phyloP scores from a whole-genome alignment of 2,113 vertebrate species.

The Scartelaos histophorus region DNA sequence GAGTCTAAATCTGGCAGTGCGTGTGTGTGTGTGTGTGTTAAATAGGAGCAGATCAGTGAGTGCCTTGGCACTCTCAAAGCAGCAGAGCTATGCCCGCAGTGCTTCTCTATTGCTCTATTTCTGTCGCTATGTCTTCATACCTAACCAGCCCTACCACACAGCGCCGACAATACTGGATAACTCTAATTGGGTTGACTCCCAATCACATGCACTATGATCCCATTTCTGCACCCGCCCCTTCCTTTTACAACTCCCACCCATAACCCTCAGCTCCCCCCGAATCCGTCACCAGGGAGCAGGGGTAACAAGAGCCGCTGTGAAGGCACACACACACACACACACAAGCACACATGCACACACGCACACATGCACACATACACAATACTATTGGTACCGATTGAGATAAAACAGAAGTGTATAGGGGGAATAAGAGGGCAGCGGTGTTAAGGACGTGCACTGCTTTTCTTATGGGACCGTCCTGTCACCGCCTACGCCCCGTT shows the following conservation, averaged over 20 bases:
- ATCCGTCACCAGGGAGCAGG: slow-evolving; percentile 35
- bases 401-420: slow-evolving; percentile 34
- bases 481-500: slow-evolving; percentile 17
- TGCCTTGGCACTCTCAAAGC: slow-evolving; percentile 38
- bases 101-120: slow-evolving; percentile 70
- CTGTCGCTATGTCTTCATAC: slow-evolving; percentile 55
- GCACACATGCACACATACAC: slow-evolving; percentile 40
- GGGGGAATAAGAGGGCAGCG: not conserved
- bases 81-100: slow-evolving; percentile 52
- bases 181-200: slow-evolving; percentile 69
- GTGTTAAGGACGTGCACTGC: not conserved
- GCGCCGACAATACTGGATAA: slow-evolving; percentile 52
- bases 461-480: slow-evolving; percentile 6
- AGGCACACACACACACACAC: slow-evolving; percentile 41
- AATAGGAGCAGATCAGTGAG: slow-evolving; percentile 35
- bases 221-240: slow-evolving; percentile 28
- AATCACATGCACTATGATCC: slow-evolving; percentile 52
- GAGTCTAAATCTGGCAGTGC: not conserved
- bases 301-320: slow-evolving; percentile 14
- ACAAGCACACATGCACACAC: too few relatives aligned
- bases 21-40: too few relatives aligned
- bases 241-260: not conserved
- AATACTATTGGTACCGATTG: slow-evolving; percentile 33
- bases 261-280: too few relatives aligned
- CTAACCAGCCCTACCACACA: slow-evolving; percentile 32